Percentiles rank a stretch among this genome's conserved stretches.
Conservation (phyloP, 2,888 invertebrate species). For the Adineta ricciae region DNA sequence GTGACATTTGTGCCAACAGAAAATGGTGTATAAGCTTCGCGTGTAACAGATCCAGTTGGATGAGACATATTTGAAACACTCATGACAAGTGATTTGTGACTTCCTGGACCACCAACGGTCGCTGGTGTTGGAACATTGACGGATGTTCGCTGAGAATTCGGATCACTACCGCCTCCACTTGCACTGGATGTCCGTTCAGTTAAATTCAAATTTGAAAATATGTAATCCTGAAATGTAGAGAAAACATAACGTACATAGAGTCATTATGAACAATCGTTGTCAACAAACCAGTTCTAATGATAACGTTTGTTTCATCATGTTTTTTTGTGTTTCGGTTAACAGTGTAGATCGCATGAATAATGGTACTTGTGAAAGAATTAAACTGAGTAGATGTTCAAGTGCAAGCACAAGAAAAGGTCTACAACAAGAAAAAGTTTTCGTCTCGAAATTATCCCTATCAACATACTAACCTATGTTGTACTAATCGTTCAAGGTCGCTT, state of each 20-base stretch:
- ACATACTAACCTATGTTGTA: not conserved
- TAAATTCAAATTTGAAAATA: slow-evolving; percentile 12
- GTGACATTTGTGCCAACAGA: slow-evolving; percentile 1
- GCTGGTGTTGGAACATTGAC: not conserved
- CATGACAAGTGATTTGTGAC: not conserved
- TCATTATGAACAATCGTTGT: not conserved
- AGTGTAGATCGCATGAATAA: not conserved
- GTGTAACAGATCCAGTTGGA: not conserved
- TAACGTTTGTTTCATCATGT: slow-evolving; percentile 12
- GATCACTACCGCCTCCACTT: not conserved
- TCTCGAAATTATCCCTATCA: not conserved
- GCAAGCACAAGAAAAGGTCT: slow-evolving; percentile 10
- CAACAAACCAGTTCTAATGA: not conserved
- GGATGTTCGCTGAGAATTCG: slow-evolving; percentile 2
- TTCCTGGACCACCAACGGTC: not conserved
- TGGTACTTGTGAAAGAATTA: slow-evolving; percentile 4
- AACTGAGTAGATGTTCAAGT: slow-evolving; percentile 11
- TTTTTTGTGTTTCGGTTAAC: not conserved
- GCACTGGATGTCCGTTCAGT: not conserved
- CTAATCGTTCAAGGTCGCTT: not conserved
- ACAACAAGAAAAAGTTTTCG: not conserved
- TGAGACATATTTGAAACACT: not conserved
- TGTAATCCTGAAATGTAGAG: not conserved
- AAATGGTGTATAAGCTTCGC: slow-evolving; percentile 8
- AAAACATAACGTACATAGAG: too few species aligned